A percentile compares a stretch with the other conserved stretches of the same genome.
phyloP scores from a whole-genome alignment of 2,113 vertebrate species.

The Heterotis niloticus region DNA sequence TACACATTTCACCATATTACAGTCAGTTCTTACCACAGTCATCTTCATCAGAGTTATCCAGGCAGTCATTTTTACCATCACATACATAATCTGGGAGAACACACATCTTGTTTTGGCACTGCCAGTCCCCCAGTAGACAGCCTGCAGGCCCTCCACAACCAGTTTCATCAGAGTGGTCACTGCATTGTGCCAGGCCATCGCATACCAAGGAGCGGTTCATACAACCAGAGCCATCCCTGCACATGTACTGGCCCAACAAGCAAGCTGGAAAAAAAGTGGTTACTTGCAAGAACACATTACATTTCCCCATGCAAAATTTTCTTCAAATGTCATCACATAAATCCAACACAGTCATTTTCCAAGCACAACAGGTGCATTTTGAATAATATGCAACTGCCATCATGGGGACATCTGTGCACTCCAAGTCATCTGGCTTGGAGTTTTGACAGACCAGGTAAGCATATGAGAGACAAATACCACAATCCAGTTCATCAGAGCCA shows the following conservation, averaged over 20 bases:
- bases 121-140: slow-evolving; percentile 76
- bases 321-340: too few species aligned
- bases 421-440: too few species aligned
- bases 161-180: slow-evolving; percentile 66
- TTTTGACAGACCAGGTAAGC: too few species aligned
- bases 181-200: slow-evolving; percentile 65
- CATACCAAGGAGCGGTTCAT: slow-evolving; percentile 64
- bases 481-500: slow-evolving; percentile 81
- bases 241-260: slow-evolving; percentile 60
- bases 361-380: too few species aligned
- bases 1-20: too few species aligned
- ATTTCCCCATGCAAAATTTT: too few species aligned
- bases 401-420: too few species aligned
- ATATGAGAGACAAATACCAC: slow-evolving; percentile 50
- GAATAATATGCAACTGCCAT: too few species aligned
- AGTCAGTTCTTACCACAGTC: slow-evolving; percentile 56
- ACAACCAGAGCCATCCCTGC: slow-evolving; percentile 65
- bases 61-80: slow-evolving; percentile 58
- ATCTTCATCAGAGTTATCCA: slow-evolving; percentile 64
- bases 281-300: too few species aligned
- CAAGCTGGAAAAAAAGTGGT: slow-evolving; percentile 50
- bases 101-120: slow-evolving; percentile 70
- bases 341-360: too few species aligned
- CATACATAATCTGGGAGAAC: slow-evolving; percentile 52
- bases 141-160: slow-evolving; percentile 55